phyloP scores from a whole-genome alignment of 1,140 invertebrate genomes.

The Episyrphus balteatus region DNA sequence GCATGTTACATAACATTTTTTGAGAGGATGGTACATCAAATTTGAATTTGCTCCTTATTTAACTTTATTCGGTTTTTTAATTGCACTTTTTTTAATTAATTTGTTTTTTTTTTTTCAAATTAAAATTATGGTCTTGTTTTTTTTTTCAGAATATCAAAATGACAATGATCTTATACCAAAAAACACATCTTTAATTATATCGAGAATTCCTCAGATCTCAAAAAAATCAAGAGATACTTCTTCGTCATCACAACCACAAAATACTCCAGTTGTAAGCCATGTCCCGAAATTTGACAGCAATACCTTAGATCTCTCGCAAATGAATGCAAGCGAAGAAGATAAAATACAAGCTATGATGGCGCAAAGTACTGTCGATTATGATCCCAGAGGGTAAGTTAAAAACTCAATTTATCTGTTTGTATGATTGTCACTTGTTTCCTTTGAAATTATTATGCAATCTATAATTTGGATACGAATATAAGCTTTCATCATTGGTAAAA shows the following conservation, averaged over 20 bases:
- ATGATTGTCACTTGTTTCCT: conserved; percentile 1
- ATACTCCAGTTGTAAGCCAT: conserved; percentile 1
- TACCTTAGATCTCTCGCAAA: conserved; percentile 69
- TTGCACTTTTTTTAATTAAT: too few relatives aligned
- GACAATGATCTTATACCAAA: conserved; percentile 86
- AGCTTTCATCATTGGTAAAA: not conserved
- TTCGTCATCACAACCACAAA: conserved; percentile 12
- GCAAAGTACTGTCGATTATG: conserved; percentile 92
- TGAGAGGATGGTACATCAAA: too few relatives aligned
- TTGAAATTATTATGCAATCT: not conserved
- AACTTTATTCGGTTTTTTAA: too few relatives aligned
- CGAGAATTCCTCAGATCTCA: conserved; percentile 70
- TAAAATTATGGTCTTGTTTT: not conserved
- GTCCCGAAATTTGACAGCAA: conserved; percentile 11
- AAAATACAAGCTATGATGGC: conserved; percentile 96
- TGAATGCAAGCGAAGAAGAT: conserved; percentile 90
- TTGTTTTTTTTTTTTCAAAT: too few relatives aligned
- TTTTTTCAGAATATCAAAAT: conserved; percentile 76
- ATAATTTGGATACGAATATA: not conserved
- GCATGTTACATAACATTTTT: too few relatives aligned
- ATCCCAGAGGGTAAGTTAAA: conserved; percentile 79
- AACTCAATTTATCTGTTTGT: not conserved
- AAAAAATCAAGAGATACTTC: conserved; percentile 59
- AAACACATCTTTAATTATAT: conserved; percentile 93
- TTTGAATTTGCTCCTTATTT: too few relatives aligned